Conservation (phyloP, 2,888 invertebrate genomes). For the Brachylomia viminalis region DNA sequence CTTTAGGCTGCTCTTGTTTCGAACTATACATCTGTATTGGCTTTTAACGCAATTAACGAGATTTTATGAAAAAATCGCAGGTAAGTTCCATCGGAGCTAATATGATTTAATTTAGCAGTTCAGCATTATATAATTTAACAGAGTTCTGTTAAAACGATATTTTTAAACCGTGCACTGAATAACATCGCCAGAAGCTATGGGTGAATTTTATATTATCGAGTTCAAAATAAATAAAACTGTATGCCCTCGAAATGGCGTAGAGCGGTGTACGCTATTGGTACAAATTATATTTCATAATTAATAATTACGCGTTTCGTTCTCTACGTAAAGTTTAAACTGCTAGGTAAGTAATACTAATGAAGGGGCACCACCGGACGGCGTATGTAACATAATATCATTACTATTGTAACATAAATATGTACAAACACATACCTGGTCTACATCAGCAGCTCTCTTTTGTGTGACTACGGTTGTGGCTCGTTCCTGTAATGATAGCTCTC, state of each 20-base stretch:
- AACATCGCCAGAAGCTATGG: neutral
- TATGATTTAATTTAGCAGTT: slow-evolving; percentile 2
- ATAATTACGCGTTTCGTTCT: slow-evolving; percentile 22
- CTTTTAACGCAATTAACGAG: neutral
- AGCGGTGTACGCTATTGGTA: neutral
- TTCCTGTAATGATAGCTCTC: slow-evolving; percentile 36
- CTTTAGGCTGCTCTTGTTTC: too few relatives aligned
- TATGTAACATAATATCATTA: slow-evolving; percentile 33
- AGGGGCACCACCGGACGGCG: neutral
- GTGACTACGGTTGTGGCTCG: neutral
- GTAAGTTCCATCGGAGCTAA: neutral
- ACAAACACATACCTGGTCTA: slow-evolving; percentile 1
- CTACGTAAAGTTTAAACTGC: slow-evolving; percentile 4
- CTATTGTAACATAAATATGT: neutral
- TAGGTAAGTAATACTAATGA: slow-evolving; percentile 26
- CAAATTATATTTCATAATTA: slow-evolving; percentile 15
- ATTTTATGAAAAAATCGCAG: neutral
- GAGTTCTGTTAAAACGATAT: neutral
- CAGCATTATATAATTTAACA: neutral
- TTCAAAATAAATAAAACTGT: slow-evolving; percentile 34
- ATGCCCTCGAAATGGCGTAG: neutral
- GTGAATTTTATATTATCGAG: neutral
- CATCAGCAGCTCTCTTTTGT: slow-evolving; percentile 9
- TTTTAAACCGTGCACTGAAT: neutral
- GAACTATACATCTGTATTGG: neutral